Evolutionary conservation across 2,113 vertebrate genomes (phyloP), one percentile per base, ranked within the genome.

Genomic region (Antigone vipio): DNA sequence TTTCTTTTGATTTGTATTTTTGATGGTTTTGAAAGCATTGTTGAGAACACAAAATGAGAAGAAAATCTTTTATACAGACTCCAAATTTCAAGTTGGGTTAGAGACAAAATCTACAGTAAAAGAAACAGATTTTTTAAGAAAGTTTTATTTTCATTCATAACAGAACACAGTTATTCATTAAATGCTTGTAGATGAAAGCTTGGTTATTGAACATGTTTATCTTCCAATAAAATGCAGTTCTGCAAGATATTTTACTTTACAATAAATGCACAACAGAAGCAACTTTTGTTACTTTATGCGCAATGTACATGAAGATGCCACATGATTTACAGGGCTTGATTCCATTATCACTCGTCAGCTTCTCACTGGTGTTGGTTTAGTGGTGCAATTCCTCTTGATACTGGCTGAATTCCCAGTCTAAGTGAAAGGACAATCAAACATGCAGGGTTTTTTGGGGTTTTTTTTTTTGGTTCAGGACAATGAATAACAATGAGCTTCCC

Each of bases 201-300:
- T 92, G 21, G 9, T 60, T 50, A 77, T 7, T 68, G 63, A 81
- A 24, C 55, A 56, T 20, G 21, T 63, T 42, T 44, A 26, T 64
- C 53, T 83, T 79, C 35, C 73, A 69, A 22, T 6, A 27, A 93
- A 86, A 91, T 62, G 52, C 45, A 75, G 40, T 73, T 91, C 59
- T 93, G 84, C 55, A 92, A 88, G 82, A 64, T 62, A 91, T 83
- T 80, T 92, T 64, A n/a, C 20, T 84, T 93, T 62, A 72, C 18
- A 80, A 35, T 89, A 95, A 94, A 95, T 74, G 69, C 76, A 92
- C 44, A 92, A 81, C 63, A 81, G 88, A 88, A 89, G 85, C 68
- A 63, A 52, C 40, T 81, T 92, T 47, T 30, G 6, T 86, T 95
- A 74, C 16, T 72, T 92, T 83, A 74, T 0, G 1, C 8, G 2